Evolutionary conservation across 1,140 invertebrate genomes (phyloP).

Genomic region (Panulirus ornatus): DNA sequence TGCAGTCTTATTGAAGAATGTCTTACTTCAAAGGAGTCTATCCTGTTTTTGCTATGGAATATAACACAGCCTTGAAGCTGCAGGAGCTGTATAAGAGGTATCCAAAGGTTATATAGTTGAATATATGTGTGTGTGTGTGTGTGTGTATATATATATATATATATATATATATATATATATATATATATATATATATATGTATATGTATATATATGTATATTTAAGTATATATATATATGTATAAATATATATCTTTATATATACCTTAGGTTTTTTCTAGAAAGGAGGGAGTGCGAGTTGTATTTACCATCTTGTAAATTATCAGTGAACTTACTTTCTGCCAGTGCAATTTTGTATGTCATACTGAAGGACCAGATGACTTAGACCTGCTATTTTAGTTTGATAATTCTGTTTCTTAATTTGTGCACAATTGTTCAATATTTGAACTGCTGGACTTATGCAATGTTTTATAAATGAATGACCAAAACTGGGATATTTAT

Average conservation of each 20-base stretch:
- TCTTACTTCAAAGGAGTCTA: too few species aligned
- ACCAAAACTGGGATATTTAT: constrained; percentile 53
- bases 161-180: constrained; percentile 44
- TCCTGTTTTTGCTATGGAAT: too few species aligned
- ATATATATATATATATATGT: constrained; percentile 20
- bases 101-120: too few species aligned
- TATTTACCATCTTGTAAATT: constrained; percentile 33
- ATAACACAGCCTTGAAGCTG: too few species aligned
- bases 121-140: too few species aligned
- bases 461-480: constrained; percentile 66
- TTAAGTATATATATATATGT: constrained; percentile 11
- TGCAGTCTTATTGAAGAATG: too few species aligned
- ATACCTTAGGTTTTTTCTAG: not conserved
- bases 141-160: constrained; percentile 14
- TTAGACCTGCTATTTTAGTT: constrained; percentile 42
- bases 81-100: too few species aligned
- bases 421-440: constrained; percentile 68
- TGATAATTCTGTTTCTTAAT: constrained; percentile 49
- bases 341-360: constrained; percentile 63
- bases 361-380: constrained; percentile 59
- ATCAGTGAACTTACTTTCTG: constrained; percentile 31
- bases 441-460: constrained; percentile 62
- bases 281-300: constrained; percentile 31
- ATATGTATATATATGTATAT: too few species aligned
- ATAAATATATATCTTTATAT: constrained; percentile 5